Percentiles rank a stretch among this genome's conserved stretches.
phyloP scores from a whole-genome alignment of 2,888 invertebrate species.

The Amiota minor region DNA sequence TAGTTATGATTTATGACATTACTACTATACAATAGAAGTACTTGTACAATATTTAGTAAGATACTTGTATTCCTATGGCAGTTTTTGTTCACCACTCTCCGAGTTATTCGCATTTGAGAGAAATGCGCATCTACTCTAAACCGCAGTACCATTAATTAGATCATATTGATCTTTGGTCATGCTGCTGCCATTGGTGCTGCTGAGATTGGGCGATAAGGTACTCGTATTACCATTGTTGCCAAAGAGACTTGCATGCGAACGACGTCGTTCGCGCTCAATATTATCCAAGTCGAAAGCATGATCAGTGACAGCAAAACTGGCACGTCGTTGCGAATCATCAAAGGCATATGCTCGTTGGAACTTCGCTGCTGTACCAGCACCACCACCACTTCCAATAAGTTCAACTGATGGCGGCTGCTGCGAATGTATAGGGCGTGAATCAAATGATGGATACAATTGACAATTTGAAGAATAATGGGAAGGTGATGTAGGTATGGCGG shows the following conservation, averaged over 20 bases:
- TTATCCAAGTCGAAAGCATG: conserved; percentile 70
- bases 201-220: conserved; percentile 21
- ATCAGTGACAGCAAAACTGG: conserved; percentile 56
- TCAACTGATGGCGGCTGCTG: conserved; percentile 27
- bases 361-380: conserved; percentile 48
- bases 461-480: conserved; percentile 65
- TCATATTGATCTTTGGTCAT: conserved; percentile 64
- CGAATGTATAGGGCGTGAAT: conserved; percentile 34
- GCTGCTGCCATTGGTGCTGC: neutral
- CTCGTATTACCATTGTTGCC: conserved; percentile 36
- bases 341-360: conserved; percentile 68
- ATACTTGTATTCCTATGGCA: too few species aligned
- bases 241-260: conserved; percentile 73
- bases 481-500: conserved; percentile 71
- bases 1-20: too few species aligned
- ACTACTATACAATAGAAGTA: too few species aligned
- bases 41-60: too few species aligned
- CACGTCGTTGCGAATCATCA: conserved; percentile 62
- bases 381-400: conserved; percentile 27
- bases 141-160: conserved; percentile 71
- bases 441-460: conserved; percentile 48
- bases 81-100: too few species aligned
- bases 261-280: conserved; percentile 71
- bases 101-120: too few species aligned
- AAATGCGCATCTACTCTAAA: conserved; percentile 47